A percentile compares a stretch with the other conserved stretches of the same genome.
Evolutionary conservation across 2,113 vertebrate genomes (phyloP).

Genomic region (Rafetus swinhoei): DNA sequence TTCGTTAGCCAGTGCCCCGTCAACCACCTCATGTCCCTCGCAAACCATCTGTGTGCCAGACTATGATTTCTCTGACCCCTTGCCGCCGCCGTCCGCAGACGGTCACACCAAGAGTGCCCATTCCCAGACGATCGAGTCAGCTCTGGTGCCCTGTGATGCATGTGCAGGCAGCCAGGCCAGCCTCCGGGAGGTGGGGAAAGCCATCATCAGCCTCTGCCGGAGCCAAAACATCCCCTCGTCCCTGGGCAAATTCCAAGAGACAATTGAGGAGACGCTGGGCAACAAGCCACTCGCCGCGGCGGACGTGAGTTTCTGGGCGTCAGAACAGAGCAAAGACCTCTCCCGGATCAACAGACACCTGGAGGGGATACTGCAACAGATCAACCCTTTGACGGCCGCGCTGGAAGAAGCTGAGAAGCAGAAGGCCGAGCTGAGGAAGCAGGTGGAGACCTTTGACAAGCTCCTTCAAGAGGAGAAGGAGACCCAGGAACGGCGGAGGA

Average conservation of each 20-base stretch:
- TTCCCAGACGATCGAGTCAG: slow-evolving; percentile 75
- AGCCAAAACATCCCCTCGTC: slow-evolving; percentile 90
- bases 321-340: slow-evolving; percentile 87
- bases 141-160: slow-evolving; percentile 80
- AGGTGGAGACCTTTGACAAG: slow-evolving; percentile 67
- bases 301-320: slow-evolving; percentile 86
- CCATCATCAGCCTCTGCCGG: slow-evolving; percentile 82
- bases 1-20: neutral
- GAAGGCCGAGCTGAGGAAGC: slow-evolving; percentile 70
- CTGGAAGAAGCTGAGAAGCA: slow-evolving; percentile 74
- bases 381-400: slow-evolving; percentile 79
- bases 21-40: neutral
- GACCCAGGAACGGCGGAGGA: slow-evolving; percentile 60
- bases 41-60: neutral
- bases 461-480: slow-evolving; percentile 74
- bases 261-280: slow-evolving; percentile 75
- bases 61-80: accelerated
- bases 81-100: neutral
- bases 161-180: slow-evolving; percentile 81
- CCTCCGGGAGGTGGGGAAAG: slow-evolving; percentile 80
- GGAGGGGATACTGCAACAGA: slow-evolving; percentile 78
- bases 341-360: slow-evolving; percentile 85
- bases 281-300: slow-evolving; percentile 78
- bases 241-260: slow-evolving; percentile 81
- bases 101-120: neutral